Conservation (phyloP, 2,888 invertebrate species). For the Drosophila atroscutellata region DNA sequence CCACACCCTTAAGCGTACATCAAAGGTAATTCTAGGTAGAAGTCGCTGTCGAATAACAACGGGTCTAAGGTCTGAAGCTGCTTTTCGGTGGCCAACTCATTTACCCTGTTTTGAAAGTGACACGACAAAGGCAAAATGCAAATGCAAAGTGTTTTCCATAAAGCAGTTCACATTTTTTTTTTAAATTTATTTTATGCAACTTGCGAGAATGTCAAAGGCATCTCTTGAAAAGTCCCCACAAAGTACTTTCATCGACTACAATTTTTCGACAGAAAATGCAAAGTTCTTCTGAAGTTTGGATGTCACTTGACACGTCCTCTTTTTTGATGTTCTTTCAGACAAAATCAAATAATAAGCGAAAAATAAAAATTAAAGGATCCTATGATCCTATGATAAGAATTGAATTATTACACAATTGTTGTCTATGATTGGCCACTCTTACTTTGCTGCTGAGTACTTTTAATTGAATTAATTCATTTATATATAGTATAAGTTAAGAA, state of each 20-base stretch:
- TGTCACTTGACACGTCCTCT: conserved; percentile 25
- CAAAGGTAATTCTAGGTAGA: conserved; percentile 68
- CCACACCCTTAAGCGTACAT: conserved; percentile 60
- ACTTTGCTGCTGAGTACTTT: background rate
- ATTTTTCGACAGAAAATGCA: conserved; percentile 20
- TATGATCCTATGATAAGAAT: background rate
- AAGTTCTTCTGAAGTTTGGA: conserved; percentile 8
- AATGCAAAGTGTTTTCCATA: conserved; percentile 68
- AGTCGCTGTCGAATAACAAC: conserved; percentile 16
- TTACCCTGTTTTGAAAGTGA: conserved; percentile 51
- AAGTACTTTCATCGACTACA: conserved; percentile 23
- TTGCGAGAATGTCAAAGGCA: conserved; percentile 74
- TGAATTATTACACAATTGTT: background rate
- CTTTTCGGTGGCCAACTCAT: conserved; percentile 46
- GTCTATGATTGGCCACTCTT: background rate
- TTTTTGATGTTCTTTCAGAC: background rate
- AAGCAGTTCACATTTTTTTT: conserved; percentile 52
- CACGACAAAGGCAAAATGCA: conserved; percentile 60
- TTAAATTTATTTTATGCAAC: conserved; percentile 78
- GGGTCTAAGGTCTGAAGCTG: conserved; percentile 21
- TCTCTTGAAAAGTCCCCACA: conserved; percentile 18
- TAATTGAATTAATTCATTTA: background rate
- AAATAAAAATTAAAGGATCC: conserved; percentile 1
- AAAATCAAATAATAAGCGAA: conserved; percentile 15
- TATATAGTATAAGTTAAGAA: background rate